Conservation (phyloP, 2,113 vertebrate species). For the Butastur rufipennis region DNA sequence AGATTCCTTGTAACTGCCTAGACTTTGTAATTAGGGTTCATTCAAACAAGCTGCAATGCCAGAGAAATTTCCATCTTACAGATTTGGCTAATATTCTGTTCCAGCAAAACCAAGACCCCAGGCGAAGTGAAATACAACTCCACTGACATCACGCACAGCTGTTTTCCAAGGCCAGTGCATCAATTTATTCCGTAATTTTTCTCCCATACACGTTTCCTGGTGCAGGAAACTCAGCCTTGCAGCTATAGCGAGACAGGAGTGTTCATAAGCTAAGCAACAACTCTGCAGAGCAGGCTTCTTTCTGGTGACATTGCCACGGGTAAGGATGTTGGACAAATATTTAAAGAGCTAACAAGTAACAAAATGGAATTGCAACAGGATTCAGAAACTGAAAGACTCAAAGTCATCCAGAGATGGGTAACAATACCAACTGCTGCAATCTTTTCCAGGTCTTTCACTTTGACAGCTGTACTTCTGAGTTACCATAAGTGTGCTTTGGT, state of each 20-base stretch:
- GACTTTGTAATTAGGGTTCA: neutral
- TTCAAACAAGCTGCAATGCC: neutral
- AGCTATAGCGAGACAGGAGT: neutral
- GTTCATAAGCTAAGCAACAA: neutral
- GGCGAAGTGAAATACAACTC: constrained; percentile 5
- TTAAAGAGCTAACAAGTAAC: neutral
- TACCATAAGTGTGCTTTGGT: neutral
- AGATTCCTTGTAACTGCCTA: neutral
- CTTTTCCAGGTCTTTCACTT: neutral
- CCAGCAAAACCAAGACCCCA: neutral
- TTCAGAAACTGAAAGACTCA: neutral
- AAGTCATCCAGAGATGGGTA: neutral
- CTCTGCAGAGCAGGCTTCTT: neutral
- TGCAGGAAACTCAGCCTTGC: neutral
- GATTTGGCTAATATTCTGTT: neutral
- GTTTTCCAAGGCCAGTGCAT: neutral
- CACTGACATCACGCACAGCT: neutral
- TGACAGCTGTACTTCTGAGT: neutral
- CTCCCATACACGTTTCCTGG: neutral
- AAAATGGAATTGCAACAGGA: neutral
- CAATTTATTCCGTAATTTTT: neutral
- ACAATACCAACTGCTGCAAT: neutral
- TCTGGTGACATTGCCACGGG: neutral
- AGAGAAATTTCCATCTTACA: neutral
- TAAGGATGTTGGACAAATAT: neutral